phyloP scores from a whole-genome alignment of 2,888 invertebrate genomes.

The Habroteleia sp. region DNA sequence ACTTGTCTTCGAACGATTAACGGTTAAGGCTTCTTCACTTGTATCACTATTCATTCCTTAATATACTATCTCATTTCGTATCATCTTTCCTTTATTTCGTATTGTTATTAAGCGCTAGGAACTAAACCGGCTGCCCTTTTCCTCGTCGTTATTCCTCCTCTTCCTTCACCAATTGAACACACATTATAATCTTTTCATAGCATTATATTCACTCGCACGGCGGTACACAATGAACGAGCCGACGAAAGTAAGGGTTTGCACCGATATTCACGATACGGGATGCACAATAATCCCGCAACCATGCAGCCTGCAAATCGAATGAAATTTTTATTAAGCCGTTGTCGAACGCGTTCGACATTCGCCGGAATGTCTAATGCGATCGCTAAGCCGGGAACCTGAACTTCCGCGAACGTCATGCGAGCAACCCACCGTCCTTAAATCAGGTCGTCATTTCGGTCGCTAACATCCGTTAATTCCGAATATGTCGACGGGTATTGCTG shows the following conservation, averaged over 20 bases:
- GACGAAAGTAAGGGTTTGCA: slow-evolving; percentile 12
- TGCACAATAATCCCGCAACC: slow-evolving; percentile 16
- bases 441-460: slow-evolving; percentile 13
- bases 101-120: slow-evolving; percentile 30
- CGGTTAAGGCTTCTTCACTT: slow-evolving; percentile 32
- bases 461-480: slow-evolving; percentile 26
- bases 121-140: slow-evolving; percentile 19
- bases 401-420: neutral
- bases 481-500: slow-evolving; percentile 7
- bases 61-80: neutral
- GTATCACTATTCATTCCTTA: slow-evolving; percentile 17
- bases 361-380: slow-evolving; percentile 26
- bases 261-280: neutral
- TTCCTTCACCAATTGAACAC: slow-evolving; percentile 50
- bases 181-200: slow-evolving; percentile 59
- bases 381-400: slow-evolving; percentile 12
- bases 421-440: neutral
- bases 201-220: slow-evolving; percentile 20
- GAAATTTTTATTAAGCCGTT: slow-evolving; percentile 28
- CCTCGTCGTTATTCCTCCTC: slow-evolving; percentile 52
- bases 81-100: neutral
- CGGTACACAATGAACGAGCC: slow-evolving; percentile 11
- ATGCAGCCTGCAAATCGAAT: slow-evolving; percentile 19
- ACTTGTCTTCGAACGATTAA: slow-evolving; percentile 22
- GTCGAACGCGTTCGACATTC: slow-evolving; percentile 5